Conservation (phyloP, 2,113 vertebrate genomes). For the Zeus faber region DNA sequence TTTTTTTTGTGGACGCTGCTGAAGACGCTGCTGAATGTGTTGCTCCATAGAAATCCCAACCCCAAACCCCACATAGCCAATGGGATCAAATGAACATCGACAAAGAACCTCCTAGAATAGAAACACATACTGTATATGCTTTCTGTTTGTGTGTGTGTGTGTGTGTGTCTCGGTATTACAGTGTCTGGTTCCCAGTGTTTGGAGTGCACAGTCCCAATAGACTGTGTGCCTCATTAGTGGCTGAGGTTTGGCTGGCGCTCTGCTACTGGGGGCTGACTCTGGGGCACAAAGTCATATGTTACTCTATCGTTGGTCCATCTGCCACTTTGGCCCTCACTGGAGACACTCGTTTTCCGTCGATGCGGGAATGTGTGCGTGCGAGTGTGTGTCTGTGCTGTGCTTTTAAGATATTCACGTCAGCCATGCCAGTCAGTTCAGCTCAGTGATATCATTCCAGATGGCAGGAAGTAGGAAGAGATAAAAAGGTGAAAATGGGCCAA, state of each 20-base stretch:
- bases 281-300: conserved; percentile 64
- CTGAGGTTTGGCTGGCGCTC: conserved; percentile 48
- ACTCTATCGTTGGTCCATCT: conserved; percentile 61
- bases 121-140: too few relatives aligned
- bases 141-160: conserved; percentile 1
- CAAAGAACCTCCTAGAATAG: too few relatives aligned
- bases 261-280: conserved; percentile 54
- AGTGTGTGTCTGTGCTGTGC: not conserved
- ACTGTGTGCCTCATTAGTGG: conserved; percentile 64
- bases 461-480: conserved; percentile 7
- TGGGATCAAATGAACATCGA: too few relatives aligned
- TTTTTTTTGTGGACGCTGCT: too few relatives aligned
- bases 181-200: conserved; percentile 35
- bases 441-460: conserved; percentile 16
- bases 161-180: not conserved
- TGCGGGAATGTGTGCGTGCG: conserved; percentile 3
- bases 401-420: not conserved
- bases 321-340: conserved; percentile 42
- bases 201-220: conserved; percentile 55
- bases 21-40: too few relatives aligned
- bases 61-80: too few relatives aligned
- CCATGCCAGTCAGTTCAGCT: conserved; percentile 10
- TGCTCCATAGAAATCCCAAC: too few relatives aligned
- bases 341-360: conserved; percentile 12
- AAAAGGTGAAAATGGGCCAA: conserved; percentile 2